Conservation (phyloP, 1,140 invertebrate genomes). For the Charaxes varanes region DNA sequence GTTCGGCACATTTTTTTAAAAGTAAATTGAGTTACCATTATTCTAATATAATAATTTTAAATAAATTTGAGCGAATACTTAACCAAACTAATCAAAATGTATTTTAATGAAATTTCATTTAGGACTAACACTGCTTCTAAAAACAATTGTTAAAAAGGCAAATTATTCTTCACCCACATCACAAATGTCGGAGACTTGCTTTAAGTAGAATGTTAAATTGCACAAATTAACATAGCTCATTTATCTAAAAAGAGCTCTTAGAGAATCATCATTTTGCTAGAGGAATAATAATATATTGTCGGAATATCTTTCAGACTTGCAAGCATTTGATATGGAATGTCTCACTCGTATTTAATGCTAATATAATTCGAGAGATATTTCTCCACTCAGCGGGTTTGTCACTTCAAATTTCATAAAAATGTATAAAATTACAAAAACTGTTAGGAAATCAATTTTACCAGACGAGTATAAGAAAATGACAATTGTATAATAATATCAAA, state of each 20-base stretch:
- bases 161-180: background rate
- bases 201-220: too few relatives aligned
- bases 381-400: slow-evolving; percentile 53
- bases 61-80: slow-evolving; percentile 19
- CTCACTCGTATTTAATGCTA: slow-evolving; percentile 61
- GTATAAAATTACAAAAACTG: slow-evolving; percentile 73
- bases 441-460: slow-evolving; percentile 56
- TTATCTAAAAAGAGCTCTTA: too few relatives aligned
- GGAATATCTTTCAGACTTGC: slow-evolving; percentile 11
- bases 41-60: slow-evolving; percentile 5
- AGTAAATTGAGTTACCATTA: slow-evolving; percentile 5
- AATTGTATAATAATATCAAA: slow-evolving; percentile 66
- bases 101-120: too few relatives aligned
- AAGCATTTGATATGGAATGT: slow-evolving; percentile 67
- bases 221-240: too few relatives aligned
- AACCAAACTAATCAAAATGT: too few relatives aligned
- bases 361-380: slow-evolving; percentile 41
- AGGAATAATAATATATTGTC: slow-evolving; percentile 8
- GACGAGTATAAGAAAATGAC: slow-evolving; percentile 50
- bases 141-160: too few relatives aligned
- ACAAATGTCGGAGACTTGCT: too few relatives aligned
- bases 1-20: slow-evolving; percentile 17
- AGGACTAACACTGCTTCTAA: too few relatives aligned
- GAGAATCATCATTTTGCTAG: too few relatives aligned
- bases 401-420: slow-evolving; percentile 68